These are phyloP conservation scores for Schizaphis graminum DNA, from an alignment of 2,888 invertebrate species.

Conservation along the genomic window DNA sequence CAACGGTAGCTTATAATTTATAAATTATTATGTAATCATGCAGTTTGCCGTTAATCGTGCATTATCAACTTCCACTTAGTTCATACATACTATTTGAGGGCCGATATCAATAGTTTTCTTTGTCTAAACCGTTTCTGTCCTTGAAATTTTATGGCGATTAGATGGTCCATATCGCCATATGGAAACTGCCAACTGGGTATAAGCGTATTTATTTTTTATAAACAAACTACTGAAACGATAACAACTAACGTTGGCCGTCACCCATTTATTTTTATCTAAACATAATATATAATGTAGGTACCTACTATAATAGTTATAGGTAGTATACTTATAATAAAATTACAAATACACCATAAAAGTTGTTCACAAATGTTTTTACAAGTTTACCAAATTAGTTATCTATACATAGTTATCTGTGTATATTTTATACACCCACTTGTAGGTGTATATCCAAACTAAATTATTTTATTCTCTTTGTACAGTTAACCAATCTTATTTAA, in stretches of 20 bases:
- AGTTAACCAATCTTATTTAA: not conserved
- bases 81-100: not conserved
- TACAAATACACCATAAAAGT: not conserved
- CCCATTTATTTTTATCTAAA: not conserved
- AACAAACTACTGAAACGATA: not conserved
- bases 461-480: not conserved
- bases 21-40: not conserved
- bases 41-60: not conserved
- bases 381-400: not conserved
- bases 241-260: not conserved
- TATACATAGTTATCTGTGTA: not conserved
- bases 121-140: not conserved
- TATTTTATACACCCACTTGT: not conserved
- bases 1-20: not conserved
- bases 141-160: not conserved
- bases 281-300: not conserved
- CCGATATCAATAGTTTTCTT: not conserved
- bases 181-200: not conserved
- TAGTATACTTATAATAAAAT: not conserved
- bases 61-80: not conserved
- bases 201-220: not conserved
- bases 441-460: not conserved
- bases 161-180: not conserved
- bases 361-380: not conserved
- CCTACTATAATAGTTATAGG: not conserved